These are phyloP conservation scores for Microcebus tavaratra DNA, from an alignment of 2,113 vertebrate genomes.

Conservation along the genomic window DNA sequence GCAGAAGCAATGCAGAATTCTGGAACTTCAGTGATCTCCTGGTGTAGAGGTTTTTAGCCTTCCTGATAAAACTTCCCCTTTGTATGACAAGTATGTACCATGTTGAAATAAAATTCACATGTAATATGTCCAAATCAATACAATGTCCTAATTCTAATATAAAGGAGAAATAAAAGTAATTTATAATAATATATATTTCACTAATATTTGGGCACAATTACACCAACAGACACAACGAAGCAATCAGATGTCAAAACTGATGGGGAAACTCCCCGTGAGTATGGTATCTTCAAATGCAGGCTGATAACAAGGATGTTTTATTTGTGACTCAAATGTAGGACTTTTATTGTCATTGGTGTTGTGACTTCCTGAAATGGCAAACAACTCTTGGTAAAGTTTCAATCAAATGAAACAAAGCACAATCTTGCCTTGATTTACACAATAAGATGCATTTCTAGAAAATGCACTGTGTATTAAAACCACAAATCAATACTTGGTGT, in stretches of 20 bases:
- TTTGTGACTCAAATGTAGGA: neutral
- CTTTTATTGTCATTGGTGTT: neutral
- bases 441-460: neutral
- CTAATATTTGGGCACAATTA: neutral
- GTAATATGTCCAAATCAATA: neutral
- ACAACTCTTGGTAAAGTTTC: neutral
- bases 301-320: neutral
- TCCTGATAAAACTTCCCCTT: neutral
- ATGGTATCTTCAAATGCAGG: neutral
- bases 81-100: neutral
- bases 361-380: neutral
- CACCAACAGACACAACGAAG: neutral
- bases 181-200: neutral
- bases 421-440: neutral
- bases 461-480: neutral
- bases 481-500: neutral
- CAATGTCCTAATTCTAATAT: neutral
- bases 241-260: neutral
- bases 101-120: neutral
- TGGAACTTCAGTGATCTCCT: neutral
- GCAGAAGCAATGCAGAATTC: neutral
- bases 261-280: rapidly evolving
- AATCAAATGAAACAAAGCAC: neutral
- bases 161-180: slow-evolving; percentile 6
- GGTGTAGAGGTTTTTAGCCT: neutral